These are phyloP conservation scores for Meteorus cinctellus DNA, from an alignment of 2,888 invertebrate genomes.

Conservation along the genomic window DNA sequence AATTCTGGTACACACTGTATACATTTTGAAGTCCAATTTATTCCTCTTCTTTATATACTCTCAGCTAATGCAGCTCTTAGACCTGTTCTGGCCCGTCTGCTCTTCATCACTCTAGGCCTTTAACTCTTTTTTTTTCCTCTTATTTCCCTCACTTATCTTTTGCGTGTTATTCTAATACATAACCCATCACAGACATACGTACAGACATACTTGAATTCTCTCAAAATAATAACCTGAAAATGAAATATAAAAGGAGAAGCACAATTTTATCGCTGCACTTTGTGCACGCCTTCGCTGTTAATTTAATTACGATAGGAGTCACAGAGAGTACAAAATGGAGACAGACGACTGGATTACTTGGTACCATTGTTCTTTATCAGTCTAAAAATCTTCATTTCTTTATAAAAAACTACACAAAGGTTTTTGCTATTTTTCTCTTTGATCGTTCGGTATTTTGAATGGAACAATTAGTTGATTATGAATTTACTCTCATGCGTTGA, in stretches of 20 bases:
- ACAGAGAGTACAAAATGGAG: too few relatives aligned
- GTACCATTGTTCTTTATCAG: too few relatives aligned
- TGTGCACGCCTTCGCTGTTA: too few relatives aligned
- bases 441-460: too few relatives aligned
- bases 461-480: too few relatives aligned
- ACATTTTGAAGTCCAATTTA: neutral
- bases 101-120: slow-evolving; percentile 21
- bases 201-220: neutral
- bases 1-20: neutral
- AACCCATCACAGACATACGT: neutral
- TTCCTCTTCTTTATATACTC: slow-evolving; percentile 4
- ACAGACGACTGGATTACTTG: too few relatives aligned
- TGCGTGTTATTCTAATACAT: neutral
- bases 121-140: neutral
- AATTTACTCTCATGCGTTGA: too few relatives aligned
- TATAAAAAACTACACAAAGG: too few relatives aligned
- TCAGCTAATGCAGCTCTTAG: slow-evolving; percentile 31
- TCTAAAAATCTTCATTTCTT: too few relatives aligned
- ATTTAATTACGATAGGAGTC: too few relatives aligned
- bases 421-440: too few relatives aligned
- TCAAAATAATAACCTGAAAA: neutral
- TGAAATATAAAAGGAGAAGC: neutral
- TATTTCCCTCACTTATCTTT: neutral
- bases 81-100: slow-evolving; percentile 25
- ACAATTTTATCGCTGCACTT: neutral